Conservation (phyloP, 1,140 invertebrate genomes). For the Melitaea cinxia region DNA sequence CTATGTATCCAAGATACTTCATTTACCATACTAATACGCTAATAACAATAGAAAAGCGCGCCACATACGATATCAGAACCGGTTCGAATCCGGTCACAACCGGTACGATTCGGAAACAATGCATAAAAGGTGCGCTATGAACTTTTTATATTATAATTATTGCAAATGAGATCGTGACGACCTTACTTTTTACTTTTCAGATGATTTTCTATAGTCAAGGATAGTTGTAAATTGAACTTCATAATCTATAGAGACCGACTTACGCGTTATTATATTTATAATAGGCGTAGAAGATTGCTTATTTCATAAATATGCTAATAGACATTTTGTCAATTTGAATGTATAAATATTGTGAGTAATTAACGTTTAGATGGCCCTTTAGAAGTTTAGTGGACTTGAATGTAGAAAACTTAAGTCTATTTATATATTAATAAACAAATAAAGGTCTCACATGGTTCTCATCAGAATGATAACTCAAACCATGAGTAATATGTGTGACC, state of each 20-base stretch:
- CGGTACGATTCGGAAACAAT: conserved; percentile 26
- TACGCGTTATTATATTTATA: conserved; percentile 10
- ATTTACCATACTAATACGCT: neutral
- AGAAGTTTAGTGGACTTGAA: too few relatives aligned
- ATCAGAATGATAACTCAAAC: too few relatives aligned
- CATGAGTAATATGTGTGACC: too few relatives aligned
- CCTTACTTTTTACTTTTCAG: conserved; percentile 52
- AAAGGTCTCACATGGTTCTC: too few relatives aligned
- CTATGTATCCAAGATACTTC: too few relatives aligned
- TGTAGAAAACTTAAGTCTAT: too few relatives aligned
- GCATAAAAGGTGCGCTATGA: conserved; percentile 21
- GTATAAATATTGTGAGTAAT: too few relatives aligned
- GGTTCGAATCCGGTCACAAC: conserved; percentile 17
- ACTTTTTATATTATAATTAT: conserved; percentile 47
- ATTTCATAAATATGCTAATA: neutral
- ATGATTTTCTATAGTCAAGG: conserved; percentile 49
- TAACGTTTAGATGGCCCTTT: too few relatives aligned
- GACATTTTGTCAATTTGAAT: neutral
- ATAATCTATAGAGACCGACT: conserved; percentile 27
- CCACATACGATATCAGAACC: conserved; percentile 1
- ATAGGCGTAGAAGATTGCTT: neutral
- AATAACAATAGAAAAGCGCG: neutral
- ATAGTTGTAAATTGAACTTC: conserved; percentile 29
- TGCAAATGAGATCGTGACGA: conserved; percentile 51
- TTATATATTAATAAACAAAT: too few relatives aligned